phyloP scores from a whole-genome alignment of 2,113 vertebrate species.

The Dasyornis broadbenti region DNA sequence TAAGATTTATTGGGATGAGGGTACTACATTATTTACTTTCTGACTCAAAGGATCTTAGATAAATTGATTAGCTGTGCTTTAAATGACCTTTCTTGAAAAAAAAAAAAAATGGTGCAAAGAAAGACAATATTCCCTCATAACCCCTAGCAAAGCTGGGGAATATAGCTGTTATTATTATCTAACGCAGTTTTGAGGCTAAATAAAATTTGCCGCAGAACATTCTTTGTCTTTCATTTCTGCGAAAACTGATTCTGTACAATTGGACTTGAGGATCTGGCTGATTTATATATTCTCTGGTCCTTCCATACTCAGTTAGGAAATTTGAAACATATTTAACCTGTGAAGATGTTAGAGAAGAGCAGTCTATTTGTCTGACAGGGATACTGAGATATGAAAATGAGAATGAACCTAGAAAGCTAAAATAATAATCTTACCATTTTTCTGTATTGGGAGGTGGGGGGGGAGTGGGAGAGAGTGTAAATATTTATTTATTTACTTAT shows the following conservation, averaged over 20 bases:
- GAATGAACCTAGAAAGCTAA: not conserved
- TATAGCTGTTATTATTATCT: not conserved
- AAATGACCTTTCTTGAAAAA: not conserved
- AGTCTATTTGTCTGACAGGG: not conserved
- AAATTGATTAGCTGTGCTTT: not conserved
- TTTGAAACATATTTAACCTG: not conserved
- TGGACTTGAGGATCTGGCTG: not conserved
- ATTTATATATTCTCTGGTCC: not conserved
- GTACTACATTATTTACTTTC: not conserved
- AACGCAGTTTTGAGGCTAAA: not conserved
- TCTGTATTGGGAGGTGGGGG: not conserved
- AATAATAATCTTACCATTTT: not conserved
- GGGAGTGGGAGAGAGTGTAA: not conserved
- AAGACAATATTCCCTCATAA: not conserved
- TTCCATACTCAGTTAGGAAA: not conserved
- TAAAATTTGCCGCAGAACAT: not conserved
- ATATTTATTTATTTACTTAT: not conserved
- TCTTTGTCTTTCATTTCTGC: not conserved
- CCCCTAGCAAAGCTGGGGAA: not conserved
- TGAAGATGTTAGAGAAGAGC: not conserved
- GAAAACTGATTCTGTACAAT: not conserved
- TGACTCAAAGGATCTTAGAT: not conserved
- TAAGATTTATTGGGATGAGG: not conserved
- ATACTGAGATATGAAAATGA: not conserved
- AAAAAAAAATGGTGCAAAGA: not conserved